Base-by-base conservation (phyloP, 1,140 invertebrate genomes). In the Lineus longissimus region DNA sequence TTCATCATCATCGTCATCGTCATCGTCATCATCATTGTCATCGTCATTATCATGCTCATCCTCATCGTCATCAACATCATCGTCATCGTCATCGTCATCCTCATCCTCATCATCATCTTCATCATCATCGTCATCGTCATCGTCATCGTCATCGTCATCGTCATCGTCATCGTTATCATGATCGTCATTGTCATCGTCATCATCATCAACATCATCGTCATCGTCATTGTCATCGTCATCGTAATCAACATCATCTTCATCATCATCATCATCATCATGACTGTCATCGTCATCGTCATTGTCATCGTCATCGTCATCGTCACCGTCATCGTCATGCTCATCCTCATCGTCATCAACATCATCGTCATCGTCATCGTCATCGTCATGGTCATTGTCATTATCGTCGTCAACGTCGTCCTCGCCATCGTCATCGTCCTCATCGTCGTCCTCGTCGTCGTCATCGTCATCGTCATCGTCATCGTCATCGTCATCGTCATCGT, bases 1-100 rank as follows among this genome's bases (percentile, higher is more conserved):
- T 55, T 61, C 41, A 61, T 61, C 59, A 54, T 54, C 59, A 61
- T 61, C 59, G 27, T 61, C 59, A 55, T 61, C 59, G 55, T 61
- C 59, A 61, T 61, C 59, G 31, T 61, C 59, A 27, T 1, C 59
- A 27, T 54, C 59, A 27, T 61, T 41, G 27, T n/a, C n/a, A n/a
- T n/a, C n/a, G n/a, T n/a, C n/a, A n/a, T n/a, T n/a, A n/a, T n/a
- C n/a, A n/a, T n/a, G n/a, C n/a, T n/a, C n/a, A n/a, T n/a, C n/a
- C n/a, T n/a, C n/a, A n/a, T n/a, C n/a, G n/a, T n/a, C n/a, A n/a
- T n/a, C n/a, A n/a, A n/a, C n/a, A n/a, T n/a, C n/a, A n/a, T n/a
- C n/a, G n/a, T n/a, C n/a, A n/a, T n/a, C n/a, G n/a, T n/a, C n/a
- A n/a, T n/a, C n/a, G n/a, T n/a, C n/a, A n/a, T n/a, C n/a, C n/a